A percentile compares a stretch with the other conserved stretches of the same genome.
Evolutionary conservation across 2,888 invertebrate genomes (phyloP).

Genomic region (Scaptodrosophila latifasciaeformis): DNA sequence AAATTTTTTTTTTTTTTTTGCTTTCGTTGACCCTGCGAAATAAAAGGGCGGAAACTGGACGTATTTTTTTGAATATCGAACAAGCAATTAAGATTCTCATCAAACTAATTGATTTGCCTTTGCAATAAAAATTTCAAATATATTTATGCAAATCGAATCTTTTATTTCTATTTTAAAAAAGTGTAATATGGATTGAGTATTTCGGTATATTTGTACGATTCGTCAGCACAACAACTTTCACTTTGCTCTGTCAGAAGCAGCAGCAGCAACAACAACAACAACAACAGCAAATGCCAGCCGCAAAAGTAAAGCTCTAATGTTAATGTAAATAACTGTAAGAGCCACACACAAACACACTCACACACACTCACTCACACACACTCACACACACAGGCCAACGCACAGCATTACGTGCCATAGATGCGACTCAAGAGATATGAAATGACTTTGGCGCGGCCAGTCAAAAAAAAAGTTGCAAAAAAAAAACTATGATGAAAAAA

Average conservation of each 20-base stretch:
- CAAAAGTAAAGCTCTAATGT: slow-evolving; percentile 61
- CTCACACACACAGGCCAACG: slow-evolving; percentile 21
- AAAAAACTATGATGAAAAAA: slow-evolving; percentile 43
- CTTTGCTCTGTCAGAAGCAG: slow-evolving; percentile 63
- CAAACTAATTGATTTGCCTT: slow-evolving; percentile 17
- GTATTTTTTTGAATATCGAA: no score
- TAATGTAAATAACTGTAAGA: slow-evolving; percentile 68
- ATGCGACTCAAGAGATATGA: slow-evolving; percentile 43
- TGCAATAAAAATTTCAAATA: no score
- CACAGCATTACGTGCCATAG: slow-evolving; percentile 55
- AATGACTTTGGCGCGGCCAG: slow-evolving; percentile 54
- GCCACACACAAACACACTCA: slow-evolving; percentile 32
- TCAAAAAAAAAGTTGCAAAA: slow-evolving; percentile 18
- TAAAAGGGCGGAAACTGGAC: no score
- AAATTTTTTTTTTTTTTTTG: no score
- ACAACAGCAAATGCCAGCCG: slow-evolving; percentile 24
- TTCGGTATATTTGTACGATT: slow-evolving; percentile 37
- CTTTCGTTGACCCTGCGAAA: no score
- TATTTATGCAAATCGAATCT: no score
- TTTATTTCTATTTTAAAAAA: no score
- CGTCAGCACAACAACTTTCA: slow-evolving; percentile 51
- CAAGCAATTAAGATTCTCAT: slow-evolving; percentile 62
- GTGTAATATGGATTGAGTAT: no score
- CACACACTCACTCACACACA: slow-evolving; percentile 18
- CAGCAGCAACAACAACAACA: slow-evolving; percentile 22